Evolutionary conservation across 2,797 vertebrate genomes (phyloP).

Genomic region (Oophaga sylvatica): DNA sequence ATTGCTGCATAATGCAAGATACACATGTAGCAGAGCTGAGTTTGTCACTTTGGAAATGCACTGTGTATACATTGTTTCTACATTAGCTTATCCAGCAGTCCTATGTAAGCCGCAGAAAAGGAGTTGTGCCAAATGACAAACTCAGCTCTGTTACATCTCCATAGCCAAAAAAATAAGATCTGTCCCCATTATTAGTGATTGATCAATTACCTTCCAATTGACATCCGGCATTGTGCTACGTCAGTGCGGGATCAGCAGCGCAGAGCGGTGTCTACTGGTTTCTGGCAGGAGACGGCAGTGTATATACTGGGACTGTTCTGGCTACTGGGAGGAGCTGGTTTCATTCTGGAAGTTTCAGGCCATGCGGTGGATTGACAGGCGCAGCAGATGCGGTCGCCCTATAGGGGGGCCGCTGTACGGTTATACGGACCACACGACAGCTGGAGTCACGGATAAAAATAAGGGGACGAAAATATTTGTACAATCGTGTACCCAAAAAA

Average conservation of each 20-base stretch:
- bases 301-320: not conserved
- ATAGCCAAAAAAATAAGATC: too few species aligned
- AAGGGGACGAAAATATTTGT: not conserved
- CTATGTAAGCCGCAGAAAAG: not conserved
- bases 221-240: constrained; percentile 20
- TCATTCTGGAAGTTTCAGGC: constrained; percentile 25
- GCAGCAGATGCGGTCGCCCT: not conserved
- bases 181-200: not conserved
- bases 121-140: not conserved
- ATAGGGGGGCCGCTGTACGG: not conserved
- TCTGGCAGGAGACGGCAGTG: not conserved
- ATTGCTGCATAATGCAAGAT: not conserved
- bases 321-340: constrained; percentile 25
- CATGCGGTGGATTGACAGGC: not conserved
- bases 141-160: not conserved
- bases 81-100: too few species aligned
- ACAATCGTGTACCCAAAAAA: not conserved
- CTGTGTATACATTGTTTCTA: not conserved
- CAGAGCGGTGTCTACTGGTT: not conserved
- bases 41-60: not conserved
- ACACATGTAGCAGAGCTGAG: not conserved
- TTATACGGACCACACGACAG: not conserved
- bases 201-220: constrained; percentile 46
- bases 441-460: not conserved
- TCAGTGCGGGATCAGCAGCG: not conserved